phyloP scores from a whole-genome alignment of 2,113 vertebrate species.

The Calidris pygmaea region DNA sequence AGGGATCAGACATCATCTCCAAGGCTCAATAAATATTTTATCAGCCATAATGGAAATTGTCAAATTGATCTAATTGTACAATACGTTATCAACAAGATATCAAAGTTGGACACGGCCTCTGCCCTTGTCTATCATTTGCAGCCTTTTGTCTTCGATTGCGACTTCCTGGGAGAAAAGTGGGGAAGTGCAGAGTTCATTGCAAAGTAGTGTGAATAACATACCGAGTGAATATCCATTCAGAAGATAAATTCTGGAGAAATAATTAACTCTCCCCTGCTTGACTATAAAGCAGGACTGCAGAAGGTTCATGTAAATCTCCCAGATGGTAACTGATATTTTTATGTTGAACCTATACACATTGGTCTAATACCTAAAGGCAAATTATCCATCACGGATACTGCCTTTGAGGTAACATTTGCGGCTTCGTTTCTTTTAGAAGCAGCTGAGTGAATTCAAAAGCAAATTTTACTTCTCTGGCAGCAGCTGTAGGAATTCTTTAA shows the following conservation, averaged over 20 bases:
- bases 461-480: background rate
- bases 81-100: constrained; percentile 91
- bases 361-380: background rate
- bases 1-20: constrained; percentile 91
- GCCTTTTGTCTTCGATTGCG: constrained; percentile 59
- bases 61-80: constrained; percentile 96
- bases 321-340: constrained; percentile 32
- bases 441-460: background rate
- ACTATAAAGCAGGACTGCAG: constrained; percentile 11
- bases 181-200: constrained; percentile 11
- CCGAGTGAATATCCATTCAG: background rate
- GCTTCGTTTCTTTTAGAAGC: background rate
- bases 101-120: constrained; percentile 83
- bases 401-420: background rate
- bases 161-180: constrained; percentile 31
- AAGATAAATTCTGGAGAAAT: constrained; percentile 67
- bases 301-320: constrained; percentile 42
- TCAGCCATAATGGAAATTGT: constrained; percentile 99
- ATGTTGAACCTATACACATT: background rate
- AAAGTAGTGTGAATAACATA: constrained; percentile 2
- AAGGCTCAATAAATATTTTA: constrained; percentile 99
- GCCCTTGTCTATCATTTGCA: constrained; percentile 67
- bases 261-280: constrained; percentile 36
- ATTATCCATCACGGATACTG: constrained; percentile 21
- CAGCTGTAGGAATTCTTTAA: background rate